Evolutionary conservation across 2,797 vertebrate genomes (phyloP).

Genomic region (Argentina silus): DNA sequence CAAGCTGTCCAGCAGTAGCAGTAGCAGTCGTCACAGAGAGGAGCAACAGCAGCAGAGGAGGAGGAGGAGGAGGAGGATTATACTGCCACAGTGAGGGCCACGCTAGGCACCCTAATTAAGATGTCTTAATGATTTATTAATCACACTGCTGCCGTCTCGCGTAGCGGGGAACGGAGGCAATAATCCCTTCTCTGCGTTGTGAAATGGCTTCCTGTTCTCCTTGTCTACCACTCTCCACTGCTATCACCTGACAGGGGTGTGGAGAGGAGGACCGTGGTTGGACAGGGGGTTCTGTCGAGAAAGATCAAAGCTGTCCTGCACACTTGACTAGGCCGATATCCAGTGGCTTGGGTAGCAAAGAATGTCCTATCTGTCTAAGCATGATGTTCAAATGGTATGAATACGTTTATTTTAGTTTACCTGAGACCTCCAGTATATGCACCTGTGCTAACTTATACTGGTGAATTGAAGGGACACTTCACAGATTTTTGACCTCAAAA

Average conservation of each 20-base stretch:
- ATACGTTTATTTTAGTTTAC: too few relatives aligned
- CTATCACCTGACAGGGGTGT: not conserved
- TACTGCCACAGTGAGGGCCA: not conserved
- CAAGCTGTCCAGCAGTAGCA: not conserved
- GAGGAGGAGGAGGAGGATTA: not conserved
- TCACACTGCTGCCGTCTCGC: not conserved
- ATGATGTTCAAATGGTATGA: too few relatives aligned
- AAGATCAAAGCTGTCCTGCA: too few relatives aligned
- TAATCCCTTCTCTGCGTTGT: not conserved
- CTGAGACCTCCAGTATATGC: too few relatives aligned
- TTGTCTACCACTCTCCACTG: not conserved
- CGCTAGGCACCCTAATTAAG: slow-evolving; percentile 2
- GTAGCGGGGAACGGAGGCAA: not conserved
- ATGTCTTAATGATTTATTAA: slow-evolving; percentile 11
- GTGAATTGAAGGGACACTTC: too few relatives aligned
- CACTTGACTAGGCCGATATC: too few relatives aligned
- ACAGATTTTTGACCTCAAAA: too few relatives aligned
- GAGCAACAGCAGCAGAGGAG: not conserved
- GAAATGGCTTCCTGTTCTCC: not conserved
- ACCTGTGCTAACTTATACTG: too few relatives aligned
- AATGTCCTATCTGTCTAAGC: too few relatives aligned
- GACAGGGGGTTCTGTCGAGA: too few relatives aligned
- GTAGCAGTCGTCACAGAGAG: not conserved
- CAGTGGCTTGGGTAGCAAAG: too few relatives aligned
- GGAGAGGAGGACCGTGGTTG: too few relatives aligned